Percentiles rank a stretch among this genome's conserved stretches.
Evolutionary conservation across 2,113 vertebrate species (phyloP).

Genomic region (Seriola aureovittata): DNA sequence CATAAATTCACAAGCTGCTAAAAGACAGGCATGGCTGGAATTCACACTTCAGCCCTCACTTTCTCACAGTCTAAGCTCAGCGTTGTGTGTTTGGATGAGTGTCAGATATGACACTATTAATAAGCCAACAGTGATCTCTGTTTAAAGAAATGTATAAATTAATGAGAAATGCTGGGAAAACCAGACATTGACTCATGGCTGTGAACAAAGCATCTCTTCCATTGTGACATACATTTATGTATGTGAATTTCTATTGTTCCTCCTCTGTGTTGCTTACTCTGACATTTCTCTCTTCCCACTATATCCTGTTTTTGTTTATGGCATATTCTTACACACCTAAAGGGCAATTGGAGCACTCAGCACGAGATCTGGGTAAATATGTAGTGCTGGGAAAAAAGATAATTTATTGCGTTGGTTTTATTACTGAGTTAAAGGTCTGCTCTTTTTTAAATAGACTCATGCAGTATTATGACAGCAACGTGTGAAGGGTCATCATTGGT

Average conservation of each 20-base stretch:
- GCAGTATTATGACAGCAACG: conserved; percentile 29
- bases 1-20: conserved; percentile 82
- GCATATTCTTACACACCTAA: not conserved
- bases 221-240: not conserved
- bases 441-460: conserved; percentile 41
- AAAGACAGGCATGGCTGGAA: conserved; percentile 81
- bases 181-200: not conserved
- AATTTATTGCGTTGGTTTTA: conserved; percentile 59
- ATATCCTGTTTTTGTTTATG: conserved; percentile 26
- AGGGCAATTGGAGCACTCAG: not conserved
- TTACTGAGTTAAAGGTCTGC: conserved; percentile 31
- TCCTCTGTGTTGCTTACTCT: conserved; percentile 17
- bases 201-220: not conserved
- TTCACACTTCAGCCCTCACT: conserved; percentile 80
- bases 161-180: not conserved
- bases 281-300: conserved; percentile 10
- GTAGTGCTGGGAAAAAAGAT: conserved; percentile 21
- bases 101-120: conserved; percentile 57
- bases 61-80: conserved; percentile 56
- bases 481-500: conserved; percentile 34
- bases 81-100: conserved; percentile 30
- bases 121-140: conserved; percentile 29
- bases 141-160: not conserved
- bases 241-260: not conserved
- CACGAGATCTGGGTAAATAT: conserved; percentile 16